phyloP scores from a whole-genome alignment of 2,888 invertebrate species.

The Callosobruchus maculatus region DNA sequence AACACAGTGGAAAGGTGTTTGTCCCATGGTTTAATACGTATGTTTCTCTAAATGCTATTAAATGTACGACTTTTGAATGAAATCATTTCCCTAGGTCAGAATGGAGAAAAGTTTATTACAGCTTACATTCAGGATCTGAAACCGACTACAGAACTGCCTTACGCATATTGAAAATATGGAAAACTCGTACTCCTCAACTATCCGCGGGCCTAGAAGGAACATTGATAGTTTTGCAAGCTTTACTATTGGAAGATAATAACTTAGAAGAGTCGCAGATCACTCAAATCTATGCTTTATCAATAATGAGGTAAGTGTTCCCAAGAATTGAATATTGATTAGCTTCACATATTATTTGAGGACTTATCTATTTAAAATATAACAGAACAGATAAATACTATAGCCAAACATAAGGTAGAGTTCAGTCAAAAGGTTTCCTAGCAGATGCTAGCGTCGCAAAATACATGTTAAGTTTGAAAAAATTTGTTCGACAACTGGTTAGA shows the following conservation, averaged over 20 bases:
- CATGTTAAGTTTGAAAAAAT: too few species aligned
- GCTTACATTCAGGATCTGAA: slow-evolving; percentile 46
- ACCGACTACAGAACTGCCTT: slow-evolving; percentile 49
- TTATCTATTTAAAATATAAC: too few species aligned
- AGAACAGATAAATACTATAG: too few species aligned
- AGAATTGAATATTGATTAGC: not conserved
- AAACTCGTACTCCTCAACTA: slow-evolving; percentile 54
- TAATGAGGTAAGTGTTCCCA: slow-evolving; percentile 56
- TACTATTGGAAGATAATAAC: slow-evolving; percentile 42
- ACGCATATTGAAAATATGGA: slow-evolving; percentile 55
- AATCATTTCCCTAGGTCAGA: slow-evolving; percentile 44
- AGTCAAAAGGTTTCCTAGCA: too few species aligned
- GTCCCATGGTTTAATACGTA: slow-evolving; percentile 48
- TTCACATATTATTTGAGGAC: too few species aligned
- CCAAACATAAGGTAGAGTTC: not conserved
- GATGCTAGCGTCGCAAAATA: too few species aligned
- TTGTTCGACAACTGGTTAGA: too few species aligned
- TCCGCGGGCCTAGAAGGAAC: slow-evolving; percentile 63
- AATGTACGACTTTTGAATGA: not conserved
- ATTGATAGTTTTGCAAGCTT: slow-evolving; percentile 54
- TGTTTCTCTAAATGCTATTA: slow-evolving; percentile 10
- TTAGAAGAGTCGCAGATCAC: slow-evolving; percentile 53
- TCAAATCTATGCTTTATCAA: slow-evolving; percentile 59
- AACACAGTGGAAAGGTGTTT: slow-evolving; percentile 39
- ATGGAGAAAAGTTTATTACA: slow-evolving; percentile 54